Evolutionary conservation across 2,113 vertebrate genomes (phyloP), one percentile per base, ranked within the genome.

Genomic region (Bubalus kerabau): DNA sequence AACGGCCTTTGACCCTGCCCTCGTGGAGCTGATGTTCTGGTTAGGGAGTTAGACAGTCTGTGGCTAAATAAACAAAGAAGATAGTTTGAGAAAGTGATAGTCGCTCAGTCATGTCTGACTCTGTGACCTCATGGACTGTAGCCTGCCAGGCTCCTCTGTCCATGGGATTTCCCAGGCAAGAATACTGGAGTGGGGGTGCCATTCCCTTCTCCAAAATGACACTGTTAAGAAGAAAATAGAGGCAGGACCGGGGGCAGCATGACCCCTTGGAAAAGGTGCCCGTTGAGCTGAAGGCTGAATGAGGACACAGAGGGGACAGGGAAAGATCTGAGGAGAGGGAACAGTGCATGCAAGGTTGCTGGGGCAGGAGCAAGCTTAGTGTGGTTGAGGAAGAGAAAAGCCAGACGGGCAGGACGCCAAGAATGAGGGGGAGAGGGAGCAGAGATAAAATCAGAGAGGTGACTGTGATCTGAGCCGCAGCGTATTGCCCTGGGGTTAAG

Each of bases 211-310:
- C n/a, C n/a, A 40, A 71, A 71, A 23, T 12, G 82, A 40, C 52
- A 78, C 28, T 28, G 76, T 78, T 86, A 78, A 71, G 80, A 89
- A 91, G 83, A 92, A 97, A 92, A 59, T 24, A 56, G 4, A 83
- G 84, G 52, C 84, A 62, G n/a, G 36, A 36, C 46, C 64, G 1
- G 19, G 48, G 52, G n/a, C 21, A 52, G 48, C 32, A 12, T 8
- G 50, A 30, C 19, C 52, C 36, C n/a, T 71, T 10, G 19, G 95
- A 62, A 50, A 86, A 87, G 85, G 16, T 84, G 16, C 11, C 9
- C 40, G 5, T 11, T 17, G 62, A 28, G 56, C 57, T 15, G 11
- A 92, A 56, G 24, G 60, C 43, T 13, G 52, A 52, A 64, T 13
- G 82, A 36, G 50, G 32, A 78, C 2, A 3, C 30, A 15, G 32